Evolutionary conservation across 2,797 vertebrate genomes (phyloP).

Genomic region (Takifugu rubripes): DNA sequence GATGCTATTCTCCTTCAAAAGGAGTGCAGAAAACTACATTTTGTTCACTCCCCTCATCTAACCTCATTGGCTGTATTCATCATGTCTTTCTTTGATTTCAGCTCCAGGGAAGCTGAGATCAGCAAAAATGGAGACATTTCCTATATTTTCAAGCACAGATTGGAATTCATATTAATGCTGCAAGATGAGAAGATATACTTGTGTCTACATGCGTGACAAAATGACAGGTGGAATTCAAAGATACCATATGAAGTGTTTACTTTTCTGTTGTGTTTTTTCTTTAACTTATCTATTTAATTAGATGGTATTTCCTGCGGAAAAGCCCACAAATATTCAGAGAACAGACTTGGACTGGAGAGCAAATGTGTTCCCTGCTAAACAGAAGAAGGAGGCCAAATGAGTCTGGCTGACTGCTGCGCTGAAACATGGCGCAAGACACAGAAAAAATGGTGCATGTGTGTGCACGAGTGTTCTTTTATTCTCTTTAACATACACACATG

Average conservation of each 20-base stretch:
- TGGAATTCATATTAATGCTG: slow-evolving; percentile 29
- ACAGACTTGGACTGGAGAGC: slow-evolving; percentile 27
- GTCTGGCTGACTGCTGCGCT: slow-evolving; percentile 55
- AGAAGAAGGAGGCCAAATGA: slow-evolving; percentile 48
- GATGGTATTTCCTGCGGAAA: slow-evolving; percentile 21
- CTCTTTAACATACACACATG: slow-evolving; percentile 19
- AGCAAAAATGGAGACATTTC: slow-evolving; percentile 30
- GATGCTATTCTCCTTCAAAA: slow-evolving; percentile 56
- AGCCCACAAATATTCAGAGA: slow-evolving; percentile 13
- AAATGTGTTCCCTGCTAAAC: slow-evolving; percentile 22
- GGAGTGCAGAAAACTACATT: slow-evolving; percentile 23
- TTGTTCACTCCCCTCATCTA: slow-evolving; percentile 16
- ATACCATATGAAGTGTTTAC: slow-evolving; percentile 17
- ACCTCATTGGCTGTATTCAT: slow-evolving; percentile 20
- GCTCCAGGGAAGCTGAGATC: slow-evolving; percentile 25
- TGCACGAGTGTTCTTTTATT: slow-evolving; percentile 7
- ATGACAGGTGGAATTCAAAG: slow-evolving; percentile 23
- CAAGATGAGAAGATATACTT: slow-evolving; percentile 10
- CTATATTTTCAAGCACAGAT: slow-evolving; percentile 11
- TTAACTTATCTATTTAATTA: slow-evolving; percentile 8
- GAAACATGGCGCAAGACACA: slow-evolving; percentile 42
- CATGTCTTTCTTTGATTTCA: slow-evolving; percentile 1
- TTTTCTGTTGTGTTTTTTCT: neutral
- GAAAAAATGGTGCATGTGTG: slow-evolving; percentile 7
- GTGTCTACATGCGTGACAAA: too few species aligned